These are phyloP conservation scores for Peromyscus californicus DNA, from an alignment of 2,113 vertebrate genomes.

Conservation along the genomic window DNA sequence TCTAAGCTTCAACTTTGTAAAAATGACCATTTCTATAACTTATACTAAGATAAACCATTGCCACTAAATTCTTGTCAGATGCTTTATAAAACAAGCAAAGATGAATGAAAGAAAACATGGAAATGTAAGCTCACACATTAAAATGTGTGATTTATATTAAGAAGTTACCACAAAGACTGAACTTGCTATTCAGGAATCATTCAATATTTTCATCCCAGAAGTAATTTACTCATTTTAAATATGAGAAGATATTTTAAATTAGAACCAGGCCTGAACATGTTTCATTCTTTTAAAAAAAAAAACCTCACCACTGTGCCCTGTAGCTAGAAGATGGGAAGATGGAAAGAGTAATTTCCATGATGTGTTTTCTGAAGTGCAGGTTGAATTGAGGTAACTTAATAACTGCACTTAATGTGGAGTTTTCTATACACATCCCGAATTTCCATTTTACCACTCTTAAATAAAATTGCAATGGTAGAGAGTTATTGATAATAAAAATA, in stretches of 20 bases:
- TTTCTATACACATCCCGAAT: constrained; percentile 31
- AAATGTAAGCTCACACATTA: constrained; percentile 62
- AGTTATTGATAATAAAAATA: constrained; percentile 7
- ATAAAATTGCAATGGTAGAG: constrained; percentile 6
- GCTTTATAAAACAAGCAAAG: constrained; percentile 31
- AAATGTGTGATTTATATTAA: constrained; percentile 67
- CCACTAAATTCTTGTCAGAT: neutral
- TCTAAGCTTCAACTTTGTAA: neutral
- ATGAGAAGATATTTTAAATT: constrained; percentile 66
- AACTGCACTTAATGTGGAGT: neutral
- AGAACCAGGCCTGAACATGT: constrained; percentile 48
- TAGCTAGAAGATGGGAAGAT: constrained; percentile 58
- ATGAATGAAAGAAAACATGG: constrained; percentile 19
- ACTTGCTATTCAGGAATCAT: constrained; percentile 40
- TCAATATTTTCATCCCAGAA: constrained; percentile 54
- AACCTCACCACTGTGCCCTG: neutral
- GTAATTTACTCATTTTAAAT: constrained; percentile 70
- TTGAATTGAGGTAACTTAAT: constrained; percentile 44
- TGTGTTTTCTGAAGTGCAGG: neutral
- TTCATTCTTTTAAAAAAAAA: neutral
- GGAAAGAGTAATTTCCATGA: neutral
- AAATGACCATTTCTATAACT: neutral
- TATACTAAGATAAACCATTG: neutral
- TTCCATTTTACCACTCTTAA: neutral
- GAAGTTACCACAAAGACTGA: constrained; percentile 42